phyloP scores from a whole-genome alignment of 2,113 vertebrate species.

The Orthonyx spaldingii region DNA sequence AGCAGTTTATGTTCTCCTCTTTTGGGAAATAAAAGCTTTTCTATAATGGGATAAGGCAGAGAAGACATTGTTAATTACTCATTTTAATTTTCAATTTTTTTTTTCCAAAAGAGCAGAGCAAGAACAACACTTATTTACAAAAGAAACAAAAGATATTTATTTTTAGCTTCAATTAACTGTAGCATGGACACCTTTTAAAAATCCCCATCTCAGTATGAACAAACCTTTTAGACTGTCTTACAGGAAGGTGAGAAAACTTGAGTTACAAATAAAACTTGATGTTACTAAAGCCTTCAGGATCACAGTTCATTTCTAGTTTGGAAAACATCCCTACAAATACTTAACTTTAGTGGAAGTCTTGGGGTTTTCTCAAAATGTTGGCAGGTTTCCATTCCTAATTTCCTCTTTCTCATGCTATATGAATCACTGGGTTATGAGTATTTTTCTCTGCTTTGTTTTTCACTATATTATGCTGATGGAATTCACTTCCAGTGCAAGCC shows the following conservation, averaged over 20 bases:
- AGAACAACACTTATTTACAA: background rate
- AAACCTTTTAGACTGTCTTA: background rate
- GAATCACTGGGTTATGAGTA: background rate
- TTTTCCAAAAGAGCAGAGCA: background rate
- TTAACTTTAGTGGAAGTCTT: background rate
- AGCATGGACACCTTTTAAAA: background rate
- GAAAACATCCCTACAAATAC: background rate
- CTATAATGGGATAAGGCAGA: background rate
- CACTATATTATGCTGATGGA: background rate
- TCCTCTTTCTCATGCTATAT: background rate
- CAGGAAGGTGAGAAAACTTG: background rate
- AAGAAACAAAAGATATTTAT: background rate
- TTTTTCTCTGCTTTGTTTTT: background rate
- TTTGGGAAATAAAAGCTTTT: constrained; percentile 17
- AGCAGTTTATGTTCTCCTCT: background rate
- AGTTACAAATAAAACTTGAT: background rate
- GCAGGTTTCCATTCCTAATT: background rate
- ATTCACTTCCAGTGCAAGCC: background rate
- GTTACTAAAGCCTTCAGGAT: background rate
- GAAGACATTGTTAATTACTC: constrained; percentile 29
- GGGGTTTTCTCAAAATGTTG: background rate
- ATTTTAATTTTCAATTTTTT: constrained; percentile 29
- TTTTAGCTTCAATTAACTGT: constrained; percentile 4
- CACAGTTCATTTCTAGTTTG: background rate
- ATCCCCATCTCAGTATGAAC: background rate